A percentile compares a stretch with the other conserved stretches of the same genome.
Conservation (phyloP, 2,888 invertebrate species). For the Epinotia nisella region DNA sequence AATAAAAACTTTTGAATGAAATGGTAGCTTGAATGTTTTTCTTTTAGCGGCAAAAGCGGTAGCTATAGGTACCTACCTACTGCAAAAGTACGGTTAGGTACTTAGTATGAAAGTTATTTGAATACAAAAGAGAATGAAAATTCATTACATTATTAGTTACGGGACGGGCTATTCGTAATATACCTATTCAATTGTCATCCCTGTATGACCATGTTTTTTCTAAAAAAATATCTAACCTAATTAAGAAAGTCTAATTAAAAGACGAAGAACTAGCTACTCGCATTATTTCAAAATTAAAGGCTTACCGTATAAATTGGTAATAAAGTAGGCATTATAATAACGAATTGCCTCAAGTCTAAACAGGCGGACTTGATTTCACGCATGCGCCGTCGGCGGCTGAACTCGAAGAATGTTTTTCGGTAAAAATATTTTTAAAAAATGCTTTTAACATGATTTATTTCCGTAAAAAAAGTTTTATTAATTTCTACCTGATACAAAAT, state of each 20-base stretch:
- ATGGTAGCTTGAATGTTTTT: conserved; percentile 25
- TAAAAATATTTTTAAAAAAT: neutral
- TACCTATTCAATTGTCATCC: too few relatives aligned
- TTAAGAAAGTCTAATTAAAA: neutral
- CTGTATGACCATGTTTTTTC: neutral
- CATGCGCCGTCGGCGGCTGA: conserved; percentile 45
- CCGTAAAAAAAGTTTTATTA: neutral
- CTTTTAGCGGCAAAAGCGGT: conserved; percentile 16
- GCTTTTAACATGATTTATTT: neutral
- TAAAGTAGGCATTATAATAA: neutral
- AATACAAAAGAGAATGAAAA: neutral
- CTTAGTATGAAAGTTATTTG: neutral
- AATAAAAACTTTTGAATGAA: conserved; percentile 40
- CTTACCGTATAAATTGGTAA: neutral
- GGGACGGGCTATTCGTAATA: too few relatives aligned
- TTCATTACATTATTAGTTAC: neutral
- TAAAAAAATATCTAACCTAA: neutral
- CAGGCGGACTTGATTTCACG: conserved; percentile 25
- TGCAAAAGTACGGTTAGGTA: neutral
- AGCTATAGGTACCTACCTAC: neutral
- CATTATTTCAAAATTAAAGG: neutral
- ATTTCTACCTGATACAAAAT: neutral
- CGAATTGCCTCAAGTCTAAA: conserved; percentile 6
- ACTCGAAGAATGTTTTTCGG: neutral
- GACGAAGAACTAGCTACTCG: neutral